Conservation (phyloP, 2,797 vertebrate genomes). For the Bovichtus diacanthus region DNA sequence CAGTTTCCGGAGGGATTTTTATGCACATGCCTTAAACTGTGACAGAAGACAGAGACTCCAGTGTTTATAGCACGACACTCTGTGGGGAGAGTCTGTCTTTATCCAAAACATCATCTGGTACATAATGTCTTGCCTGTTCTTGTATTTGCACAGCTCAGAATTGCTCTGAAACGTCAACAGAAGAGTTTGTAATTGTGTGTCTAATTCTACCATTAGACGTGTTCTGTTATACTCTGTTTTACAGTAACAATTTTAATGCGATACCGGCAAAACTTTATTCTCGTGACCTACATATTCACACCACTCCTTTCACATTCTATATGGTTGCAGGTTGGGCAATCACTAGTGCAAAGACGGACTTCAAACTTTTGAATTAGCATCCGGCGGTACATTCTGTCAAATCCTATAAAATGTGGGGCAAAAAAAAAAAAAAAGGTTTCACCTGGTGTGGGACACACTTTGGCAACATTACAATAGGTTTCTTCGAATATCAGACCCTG, state of each 20-base stretch:
- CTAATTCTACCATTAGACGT: background rate
- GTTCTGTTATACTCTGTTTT: background rate
- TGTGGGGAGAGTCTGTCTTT: background rate
- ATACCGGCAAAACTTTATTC: background rate
- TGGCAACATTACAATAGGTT: background rate
- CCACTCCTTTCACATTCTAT: background rate
- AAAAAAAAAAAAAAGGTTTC: background rate
- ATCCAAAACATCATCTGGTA: background rate
- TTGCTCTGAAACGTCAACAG: background rate
- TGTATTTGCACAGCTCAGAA: background rate
- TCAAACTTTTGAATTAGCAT: constrained; percentile 24
- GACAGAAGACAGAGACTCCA: background rate
- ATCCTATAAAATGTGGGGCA: background rate
- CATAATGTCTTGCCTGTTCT: background rate
- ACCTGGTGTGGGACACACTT: background rate
- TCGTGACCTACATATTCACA: background rate
- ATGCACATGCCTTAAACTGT: background rate
- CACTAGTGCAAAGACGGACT: constrained; percentile 28
- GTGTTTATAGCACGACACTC: background rate
- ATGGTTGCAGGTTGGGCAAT: constrained; percentile 5
- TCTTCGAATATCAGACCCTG: background rate
- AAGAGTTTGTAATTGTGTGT: background rate
- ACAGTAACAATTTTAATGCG: background rate
- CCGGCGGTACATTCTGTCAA: background rate
- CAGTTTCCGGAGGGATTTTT: background rate